A percentile compares a stretch with the other conserved stretches of the same genome.
phyloP scores from a whole-genome alignment of 2,797 vertebrate species.

The Hylomyscus alleni region DNA sequence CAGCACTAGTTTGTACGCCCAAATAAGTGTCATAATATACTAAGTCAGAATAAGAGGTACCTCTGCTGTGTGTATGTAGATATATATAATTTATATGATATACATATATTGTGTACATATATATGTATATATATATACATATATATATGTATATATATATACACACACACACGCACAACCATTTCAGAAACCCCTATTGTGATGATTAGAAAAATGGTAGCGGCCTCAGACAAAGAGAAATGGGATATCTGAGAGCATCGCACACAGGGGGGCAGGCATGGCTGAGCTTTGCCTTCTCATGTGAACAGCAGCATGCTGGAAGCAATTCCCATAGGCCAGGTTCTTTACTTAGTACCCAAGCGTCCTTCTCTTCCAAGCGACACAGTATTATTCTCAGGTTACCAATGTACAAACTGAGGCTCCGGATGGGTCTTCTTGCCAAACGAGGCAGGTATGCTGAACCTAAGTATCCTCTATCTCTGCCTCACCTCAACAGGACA shows the following conservation, averaged over 20 bases:
- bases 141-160: no score
- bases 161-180: no score
- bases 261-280: no score
- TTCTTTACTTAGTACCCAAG: not conserved
- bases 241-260: not conserved
- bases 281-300: accelerated
- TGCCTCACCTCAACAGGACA: no score
- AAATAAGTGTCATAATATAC: not conserved
- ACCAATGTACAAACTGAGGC: not conserved
- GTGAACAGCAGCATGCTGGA: accelerated
- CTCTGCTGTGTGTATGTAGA: no score
- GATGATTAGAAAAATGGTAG: not conserved
- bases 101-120: no score
- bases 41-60: not conserved
- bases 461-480: not conserved
- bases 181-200: not conserved
- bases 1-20: no score
- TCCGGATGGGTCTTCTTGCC: not conserved
- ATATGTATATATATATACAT: no score
- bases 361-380: not conserved
- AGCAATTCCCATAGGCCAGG: no score
- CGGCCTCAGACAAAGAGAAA: not conserved
- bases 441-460: not conserved
- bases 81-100: accelerated
- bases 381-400: accelerated